These are phyloP conservation scores for Venusia cambrica DNA, from an alignment of 2,888 invertebrate genomes.

Conservation along the genomic window DNA sequence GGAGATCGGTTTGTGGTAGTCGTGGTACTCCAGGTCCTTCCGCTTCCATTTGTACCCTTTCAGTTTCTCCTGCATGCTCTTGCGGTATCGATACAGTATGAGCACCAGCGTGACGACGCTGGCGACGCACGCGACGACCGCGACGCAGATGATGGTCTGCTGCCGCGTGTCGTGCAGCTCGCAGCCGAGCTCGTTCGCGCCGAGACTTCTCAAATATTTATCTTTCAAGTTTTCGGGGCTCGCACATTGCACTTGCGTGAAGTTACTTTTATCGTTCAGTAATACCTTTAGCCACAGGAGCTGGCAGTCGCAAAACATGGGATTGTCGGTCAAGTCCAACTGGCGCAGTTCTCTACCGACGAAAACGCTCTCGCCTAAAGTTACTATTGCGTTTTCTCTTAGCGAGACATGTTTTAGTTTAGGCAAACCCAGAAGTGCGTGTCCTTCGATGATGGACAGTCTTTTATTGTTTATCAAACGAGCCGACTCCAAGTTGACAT, in stretches of 20 bases:
- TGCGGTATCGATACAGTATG: slow-evolving; percentile 89
- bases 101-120: slow-evolving; percentile 86
- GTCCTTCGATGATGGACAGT: slow-evolving; percentile 86
- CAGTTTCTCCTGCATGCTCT: slow-evolving; percentile 89
- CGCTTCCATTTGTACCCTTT: slow-evolving; percentile 93
- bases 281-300: slow-evolving; percentile 90
- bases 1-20: slow-evolving; percentile 94
- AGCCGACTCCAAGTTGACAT: slow-evolving; percentile 89
- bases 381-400: slow-evolving; percentile 88
- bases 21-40: slow-evolving; percentile 90
- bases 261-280: slow-evolving; percentile 84
- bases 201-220: slow-evolving; percentile 84
- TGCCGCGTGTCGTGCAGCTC: slow-evolving; percentile 89
- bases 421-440: slow-evolving; percentile 88
- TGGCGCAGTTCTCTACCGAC: slow-evolving; percentile 89
- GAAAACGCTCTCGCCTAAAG: slow-evolving; percentile 89
- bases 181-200: slow-evolving; percentile 90
- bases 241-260: slow-evolving; percentile 86
- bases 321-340: slow-evolving; percentile 91
- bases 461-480: slow-evolving; percentile 89
- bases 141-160: slow-evolving; percentile 89
- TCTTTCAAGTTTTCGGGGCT: slow-evolving; percentile 87
- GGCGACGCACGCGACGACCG: slow-evolving; percentile 87
- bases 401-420: slow-evolving; percentile 88
- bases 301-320: slow-evolving; percentile 90